Evolutionary conservation across 1,140 invertebrate genomes (phyloP).

Genomic region (Danaus plexippus): DNA sequence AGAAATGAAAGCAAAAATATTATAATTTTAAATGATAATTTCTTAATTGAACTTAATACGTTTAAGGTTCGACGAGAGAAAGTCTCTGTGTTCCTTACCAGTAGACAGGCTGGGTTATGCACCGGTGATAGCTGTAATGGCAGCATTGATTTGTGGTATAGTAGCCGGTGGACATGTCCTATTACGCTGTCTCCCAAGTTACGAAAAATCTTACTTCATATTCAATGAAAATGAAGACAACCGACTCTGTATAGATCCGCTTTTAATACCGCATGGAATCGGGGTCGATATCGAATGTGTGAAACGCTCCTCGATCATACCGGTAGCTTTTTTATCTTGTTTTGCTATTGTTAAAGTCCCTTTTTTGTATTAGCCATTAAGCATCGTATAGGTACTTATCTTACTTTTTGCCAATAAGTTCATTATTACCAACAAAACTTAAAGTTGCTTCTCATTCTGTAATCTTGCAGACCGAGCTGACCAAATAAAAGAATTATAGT

Average conservation of each 20-base stretch:
- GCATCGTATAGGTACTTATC: too few species aligned
- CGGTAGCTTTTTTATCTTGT: constrained; percentile 20
- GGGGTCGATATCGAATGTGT: constrained; percentile 13
- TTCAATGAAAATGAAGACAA: constrained; percentile 63
- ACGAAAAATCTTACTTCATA: constrained; percentile 51
- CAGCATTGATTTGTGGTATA: constrained; percentile 31
- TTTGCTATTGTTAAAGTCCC: too few species aligned
- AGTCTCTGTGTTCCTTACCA: constrained; percentile 37
- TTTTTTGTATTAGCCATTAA: too few species aligned
- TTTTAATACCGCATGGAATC: constrained; percentile 23
- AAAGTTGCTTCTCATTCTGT: too few species aligned
- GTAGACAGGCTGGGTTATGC: constrained; percentile 36
- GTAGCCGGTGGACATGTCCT: constrained; percentile 37
- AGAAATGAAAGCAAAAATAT: too few species aligned
- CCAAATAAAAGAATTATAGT: too few species aligned
- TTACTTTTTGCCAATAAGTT: too few species aligned
- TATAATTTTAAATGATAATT: too few species aligned
- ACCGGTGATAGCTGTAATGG: constrained; percentile 43
- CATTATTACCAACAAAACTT: too few species aligned
- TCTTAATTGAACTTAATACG: neutral
- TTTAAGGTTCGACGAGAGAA: constrained; percentile 55
- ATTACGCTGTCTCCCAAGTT: constrained; percentile 36
- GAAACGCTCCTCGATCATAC: constrained; percentile 36
- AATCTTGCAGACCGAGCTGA: too few species aligned
- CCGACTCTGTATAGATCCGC: constrained; percentile 46